Evolutionary conservation across 2,888 invertebrate genomes (phyloP), one percentile per base, ranked within the genome.

Genomic region (Folsomia manolachei): DNA sequence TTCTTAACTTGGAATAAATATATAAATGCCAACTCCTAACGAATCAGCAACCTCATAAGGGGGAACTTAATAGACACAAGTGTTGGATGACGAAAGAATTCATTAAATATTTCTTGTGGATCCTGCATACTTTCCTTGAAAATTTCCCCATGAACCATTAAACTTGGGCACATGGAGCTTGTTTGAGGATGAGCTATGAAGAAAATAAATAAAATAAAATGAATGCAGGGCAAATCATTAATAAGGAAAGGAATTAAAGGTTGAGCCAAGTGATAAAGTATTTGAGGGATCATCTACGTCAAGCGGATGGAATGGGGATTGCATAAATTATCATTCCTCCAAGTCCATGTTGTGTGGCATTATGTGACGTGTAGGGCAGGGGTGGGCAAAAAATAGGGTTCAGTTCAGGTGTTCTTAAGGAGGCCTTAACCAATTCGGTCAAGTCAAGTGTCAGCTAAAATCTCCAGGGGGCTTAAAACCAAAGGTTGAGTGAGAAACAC

Each of bases 391-490:
- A 78, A 74, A 78, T 71, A 72, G 63, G 75, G 73, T 73, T 78
- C 78, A 79, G 73, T 73, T 78, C 78, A 79, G 79, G 79, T 79
- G 79, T 80, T 78, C 79, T 78, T 75, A 76, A 79, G n/a, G n/a
- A n/a, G 75, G 78, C 75, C 79, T 73, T 77, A 76, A 79, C 80
- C 78, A 80, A 76, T 80, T 78, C 76, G 79, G 79, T 79, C 80
- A 79, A 80, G 79, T 79, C 80, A 79, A 80, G 78, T 79, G 79
- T 79, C 79, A 79, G 79, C 77, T 71, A 77, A 75, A 78, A 78
- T 77, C 78, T 76, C 77, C 80, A 78, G 78, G 78, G 78, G 78
- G 75, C 75, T 77, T 74, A 56, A 74, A 74, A 74, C 76, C 70
- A 74, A 76, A 71, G 78, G 74, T 76, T 75, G 71, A 78, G 78